These are phyloP conservation scores for Vandiemenella viatica DNA, from an alignment of 2,888 invertebrate species.

Conservation along the genomic window DNA sequence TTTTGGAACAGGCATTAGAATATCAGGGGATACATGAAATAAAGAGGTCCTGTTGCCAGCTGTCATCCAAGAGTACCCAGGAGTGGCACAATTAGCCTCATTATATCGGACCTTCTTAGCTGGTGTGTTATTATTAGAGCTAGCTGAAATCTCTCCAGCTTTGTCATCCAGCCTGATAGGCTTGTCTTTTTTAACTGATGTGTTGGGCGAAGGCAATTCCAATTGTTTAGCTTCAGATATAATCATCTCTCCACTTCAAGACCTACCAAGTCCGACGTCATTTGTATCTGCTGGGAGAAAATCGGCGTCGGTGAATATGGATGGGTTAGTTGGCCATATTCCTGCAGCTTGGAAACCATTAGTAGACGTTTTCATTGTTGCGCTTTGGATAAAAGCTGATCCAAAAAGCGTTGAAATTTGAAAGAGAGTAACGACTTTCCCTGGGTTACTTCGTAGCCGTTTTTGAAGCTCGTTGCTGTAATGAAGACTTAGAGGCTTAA, in stretches of 20 bases:
- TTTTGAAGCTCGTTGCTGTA: constrained; percentile 16
- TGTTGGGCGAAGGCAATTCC: background rate
- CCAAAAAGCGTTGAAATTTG: constrained; percentile 16
- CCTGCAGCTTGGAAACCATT: constrained; percentile 15
- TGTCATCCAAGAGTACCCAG: constrained; percentile 1
- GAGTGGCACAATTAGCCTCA: background rate
- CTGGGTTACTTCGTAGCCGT: constrained; percentile 13
- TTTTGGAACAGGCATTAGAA: no score
- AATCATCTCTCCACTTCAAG: no score
- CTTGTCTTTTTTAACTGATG: background rate
- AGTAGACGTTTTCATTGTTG: constrained; percentile 14
- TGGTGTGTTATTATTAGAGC: background rate
- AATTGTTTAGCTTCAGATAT: background rate
- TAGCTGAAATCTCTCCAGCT: background rate
- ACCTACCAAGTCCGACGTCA: background rate
- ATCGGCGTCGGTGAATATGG: background rate
- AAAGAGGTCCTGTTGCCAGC: no score
- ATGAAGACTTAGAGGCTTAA: constrained; percentile 17
- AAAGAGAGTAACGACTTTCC: constrained; percentile 11
- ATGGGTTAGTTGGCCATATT: constrained; percentile 11
- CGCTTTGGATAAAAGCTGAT: constrained; percentile 15
- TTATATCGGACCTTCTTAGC: background rate
- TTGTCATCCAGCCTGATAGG: background rate
- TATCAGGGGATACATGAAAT: no score
- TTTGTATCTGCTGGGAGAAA: background rate